These are phyloP conservation scores for Porites cylindrica DNA, from an alignment of 92 coral and sea anemone species.

Conservation along the genomic window DNA sequence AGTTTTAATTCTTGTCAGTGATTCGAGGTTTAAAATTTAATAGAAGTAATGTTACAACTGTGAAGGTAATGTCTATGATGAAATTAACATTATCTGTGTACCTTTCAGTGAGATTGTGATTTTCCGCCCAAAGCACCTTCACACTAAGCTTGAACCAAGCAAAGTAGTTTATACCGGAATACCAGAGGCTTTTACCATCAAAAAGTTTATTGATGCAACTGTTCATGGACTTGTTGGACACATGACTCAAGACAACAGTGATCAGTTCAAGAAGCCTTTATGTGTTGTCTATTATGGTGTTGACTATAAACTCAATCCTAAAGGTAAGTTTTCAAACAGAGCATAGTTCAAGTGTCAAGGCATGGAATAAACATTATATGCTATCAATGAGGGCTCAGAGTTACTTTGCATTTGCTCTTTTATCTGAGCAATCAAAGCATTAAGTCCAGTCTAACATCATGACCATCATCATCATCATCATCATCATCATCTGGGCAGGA, in stretches of 20 bases:
- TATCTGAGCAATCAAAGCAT: too few species aligned
- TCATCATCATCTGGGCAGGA: too few species aligned
- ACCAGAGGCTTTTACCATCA: constrained; percentile 78
- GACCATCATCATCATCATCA: too few species aligned
- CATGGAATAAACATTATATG: too few species aligned
- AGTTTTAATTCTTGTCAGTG: too few species aligned
- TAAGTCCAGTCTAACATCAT: too few species aligned
- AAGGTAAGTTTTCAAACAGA: constrained; percentile 65
- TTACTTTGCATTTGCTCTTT: too few species aligned
- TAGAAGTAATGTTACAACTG: too few species aligned
- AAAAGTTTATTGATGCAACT: constrained; percentile 80
- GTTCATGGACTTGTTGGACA: constrained; percentile 95
- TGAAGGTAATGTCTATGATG: too few species aligned
- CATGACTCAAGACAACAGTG: constrained; percentile 83
- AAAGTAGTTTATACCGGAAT: constrained; percentile 76
- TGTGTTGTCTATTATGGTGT: constrained; percentile 89
- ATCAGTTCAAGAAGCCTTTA: constrained; percentile 86
- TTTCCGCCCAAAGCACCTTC: constrained; percentile 82
- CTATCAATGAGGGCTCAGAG: too few species aligned
- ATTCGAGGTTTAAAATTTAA: too few species aligned
- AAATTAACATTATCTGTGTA: background rate
- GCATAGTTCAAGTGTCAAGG: too few species aligned
- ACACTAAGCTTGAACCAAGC: constrained; percentile 79
- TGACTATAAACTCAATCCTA: constrained; percentile 74
- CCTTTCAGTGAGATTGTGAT: constrained; percentile 79